Evolutionary conservation across 2,113 vertebrate species (phyloP), one percentile per base, ranked within the genome.

Genomic region (Puma concolor): DNA sequence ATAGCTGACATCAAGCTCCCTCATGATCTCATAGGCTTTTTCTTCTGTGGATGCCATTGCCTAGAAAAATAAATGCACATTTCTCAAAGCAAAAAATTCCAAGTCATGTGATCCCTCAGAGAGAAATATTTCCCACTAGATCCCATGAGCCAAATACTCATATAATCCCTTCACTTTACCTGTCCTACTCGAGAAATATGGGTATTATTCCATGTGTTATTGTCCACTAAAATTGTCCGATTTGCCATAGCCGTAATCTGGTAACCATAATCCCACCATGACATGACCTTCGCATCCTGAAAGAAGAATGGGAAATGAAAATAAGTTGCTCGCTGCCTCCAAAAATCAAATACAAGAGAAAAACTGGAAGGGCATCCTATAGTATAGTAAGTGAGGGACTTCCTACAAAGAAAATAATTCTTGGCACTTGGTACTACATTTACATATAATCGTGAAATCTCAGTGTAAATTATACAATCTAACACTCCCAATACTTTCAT

Each of bases 261-360:
- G 97, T 99, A 99, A 2, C 99, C 99, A 2, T 99, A 99, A 98
- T 99, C 99, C 99, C 99, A 99, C 99, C 99, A 99, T 0, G 99
- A 99, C 99, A 99, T 99, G 93, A 99, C 99, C 96, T 99, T 99
- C 1, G 99, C 99, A 94, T 99, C 99, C 99, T 99, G 81, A 94
- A 95, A 97, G 36, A 88, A 91, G 52, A 94, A 92, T 1, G 31
- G 27, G 27, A 91, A 96, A 94, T 23, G 33, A 23, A 71, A 89
- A 81, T 44, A 44, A 72, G 48, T 7, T 84, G 60, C 33, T 91
- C 11, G 60, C 44, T 66, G 12, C 8, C 64, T 82, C 76, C 80
- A 96, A 93, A 83, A 54, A 50, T 48, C 36, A 92, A 69, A 91
- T 63, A 76, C 8, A 38, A 72, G n/a, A 91, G 4, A 83, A 48